A percentile compares a stretch with the other conserved stretches of the same genome.
These are phyloP conservation scores for Saccostrea echinata DNA, from an alignment of 1,140 invertebrate genomes.

Conservation along the genomic window DNA sequence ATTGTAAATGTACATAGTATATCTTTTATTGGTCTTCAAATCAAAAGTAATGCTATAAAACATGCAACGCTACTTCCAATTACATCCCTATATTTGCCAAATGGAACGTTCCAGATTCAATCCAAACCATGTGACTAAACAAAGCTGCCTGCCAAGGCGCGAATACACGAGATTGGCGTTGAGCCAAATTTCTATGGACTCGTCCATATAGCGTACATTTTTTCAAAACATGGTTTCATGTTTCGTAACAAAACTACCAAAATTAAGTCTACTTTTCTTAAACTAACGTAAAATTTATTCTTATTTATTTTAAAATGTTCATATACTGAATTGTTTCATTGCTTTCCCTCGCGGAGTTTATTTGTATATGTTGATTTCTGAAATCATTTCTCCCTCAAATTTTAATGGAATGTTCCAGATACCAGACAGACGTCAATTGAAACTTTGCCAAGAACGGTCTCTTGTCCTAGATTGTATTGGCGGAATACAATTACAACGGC, in stretches of 20 bases:
- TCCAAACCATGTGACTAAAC: slow-evolving; percentile 57
- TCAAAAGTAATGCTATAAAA: slow-evolving; percentile 35
- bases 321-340: background rate
- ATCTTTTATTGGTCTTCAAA: background rate
- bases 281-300: background rate
- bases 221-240: background rate
- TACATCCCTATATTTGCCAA: background rate
- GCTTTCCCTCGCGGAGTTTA: background rate
- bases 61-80: background rate
- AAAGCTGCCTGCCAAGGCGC: slow-evolving; percentile 60
- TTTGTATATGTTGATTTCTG: slow-evolving; percentile 18
- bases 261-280: background rate
- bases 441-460: slow-evolving; percentile 68
- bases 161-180: slow-evolving; percentile 60
- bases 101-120: slow-evolving; percentile 39
- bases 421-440: slow-evolving; percentile 71
- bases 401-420: slow-evolving; percentile 37
- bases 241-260: background rate
- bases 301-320: background rate
- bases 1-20: background rate
- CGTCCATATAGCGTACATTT: background rate
- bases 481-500: slow-evolving; percentile 44
- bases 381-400: background rate
- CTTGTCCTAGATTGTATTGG: slow-evolving; percentile 50
- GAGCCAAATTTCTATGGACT: slow-evolving; percentile 52